Evolutionary conservation across 2,113 vertebrate genomes (phyloP), one percentile per base, ranked within the genome.

Genomic region (Nyctereutes procyonoides): DNA sequence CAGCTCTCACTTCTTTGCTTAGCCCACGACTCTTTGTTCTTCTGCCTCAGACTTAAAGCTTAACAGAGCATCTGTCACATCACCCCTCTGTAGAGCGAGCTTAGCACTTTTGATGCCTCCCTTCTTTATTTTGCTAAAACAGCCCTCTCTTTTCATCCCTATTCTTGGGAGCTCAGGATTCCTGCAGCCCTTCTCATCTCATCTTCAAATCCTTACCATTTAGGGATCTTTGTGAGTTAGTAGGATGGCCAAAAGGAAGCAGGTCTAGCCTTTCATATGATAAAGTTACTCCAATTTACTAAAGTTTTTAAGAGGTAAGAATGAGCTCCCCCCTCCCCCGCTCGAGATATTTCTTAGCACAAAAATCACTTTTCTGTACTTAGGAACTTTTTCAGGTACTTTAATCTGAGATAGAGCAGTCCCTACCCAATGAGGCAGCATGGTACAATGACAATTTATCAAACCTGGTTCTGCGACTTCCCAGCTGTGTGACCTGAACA

Each of bases 171-270:
- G 69, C 43, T 30, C n/a, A 60, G 67, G 67, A 80, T 69, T 96
- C 51, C 92, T 63, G 73, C 55, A 91, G 16, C 2, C 32, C 2
- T 51, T 92, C 88, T 96, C 30, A 60, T 74, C 19, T 69, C 82
- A 79, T 96, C 73, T 56, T 63, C 93, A 97, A 94, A 96, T 60
- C 55, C 95, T 98, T 71, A 80, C 71, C 85, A 73, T 58, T 65
- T 58, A 74, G 51, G 65, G 69, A 76, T 94, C 43, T 90, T 96
- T 90, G 24, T 88, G 81, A 76, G 80, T 89, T 56, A 63, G 13
- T 87, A n/a, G 3, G 19, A 93, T 80, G 24, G 32, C 15, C 93
- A 89, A 63, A 93, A 92, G 88, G 71, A 95, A 93, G 83, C 32
- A 79, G 77, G 88, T 85, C 77, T 88, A 69, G 58, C 56, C 67